These are phyloP conservation scores for Porites evermanni DNA, from an alignment of 92 coral and sea anemone genomes.

Conservation along the genomic window DNA sequence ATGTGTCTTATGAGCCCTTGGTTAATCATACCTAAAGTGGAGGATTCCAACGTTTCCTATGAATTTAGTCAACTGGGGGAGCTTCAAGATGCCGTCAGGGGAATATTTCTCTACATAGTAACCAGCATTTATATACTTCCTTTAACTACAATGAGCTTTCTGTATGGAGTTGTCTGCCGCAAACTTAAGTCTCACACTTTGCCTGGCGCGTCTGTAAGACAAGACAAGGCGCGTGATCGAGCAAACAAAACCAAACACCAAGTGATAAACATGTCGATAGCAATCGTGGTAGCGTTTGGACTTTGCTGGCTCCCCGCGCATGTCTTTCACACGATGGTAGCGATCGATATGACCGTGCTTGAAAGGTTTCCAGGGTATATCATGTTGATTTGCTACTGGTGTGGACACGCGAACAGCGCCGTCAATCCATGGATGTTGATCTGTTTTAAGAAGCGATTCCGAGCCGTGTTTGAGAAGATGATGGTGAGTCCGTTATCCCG, in stretches of 20 bases:
- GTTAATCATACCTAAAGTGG: background rate
- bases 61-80: constrained; percentile 26
- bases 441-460: constrained; percentile 30
- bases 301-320: constrained; percentile 43
- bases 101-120: constrained; percentile 9
- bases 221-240: background rate
- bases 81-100: background rate
- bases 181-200: constrained; percentile 3
- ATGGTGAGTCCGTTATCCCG: background rate
- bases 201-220: background rate
- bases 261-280: constrained; percentile 10
- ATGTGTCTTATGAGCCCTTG: constrained; percentile 31
- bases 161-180: constrained; percentile 19
- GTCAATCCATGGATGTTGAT: constrained; percentile 50
- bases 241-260: constrained; percentile 12
- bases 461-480: constrained; percentile 29
- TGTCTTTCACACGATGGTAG: constrained; percentile 21
- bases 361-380: background rate
- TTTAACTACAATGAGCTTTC: background rate
- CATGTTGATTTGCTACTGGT: constrained; percentile 17
- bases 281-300: constrained; percentile 24
- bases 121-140: constrained; percentile 9
- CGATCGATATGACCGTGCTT: background rate
- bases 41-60: background rate
- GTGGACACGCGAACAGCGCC: constrained; percentile 40